Evolutionary conservation across 2,797 vertebrate species (phyloP), one percentile per base, ranked within the genome.

Genomic region (Cryptoprocta ferox): DNA sequence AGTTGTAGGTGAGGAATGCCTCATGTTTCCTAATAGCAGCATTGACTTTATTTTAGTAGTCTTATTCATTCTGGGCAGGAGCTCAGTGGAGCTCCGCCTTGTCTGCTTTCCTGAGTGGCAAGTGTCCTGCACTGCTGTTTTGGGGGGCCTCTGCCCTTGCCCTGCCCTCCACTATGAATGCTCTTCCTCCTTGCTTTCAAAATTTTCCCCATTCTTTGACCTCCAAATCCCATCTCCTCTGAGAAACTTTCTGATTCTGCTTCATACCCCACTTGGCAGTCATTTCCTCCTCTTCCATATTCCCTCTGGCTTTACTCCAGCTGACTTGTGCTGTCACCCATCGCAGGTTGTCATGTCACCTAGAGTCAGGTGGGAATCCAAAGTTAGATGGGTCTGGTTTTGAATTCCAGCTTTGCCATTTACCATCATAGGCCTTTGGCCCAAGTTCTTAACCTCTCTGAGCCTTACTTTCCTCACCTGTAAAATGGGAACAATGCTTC

Each of bases 281-380:
- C 63, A 4, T 18, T 92, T 92, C 48, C 18, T 50, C 56, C 5
- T 24, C 19, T 68, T 39, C n/a, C 5, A 0, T 0, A 0, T 16
- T 21, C 30, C 48, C 26, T 92, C 2, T 6, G 39, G 18, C 48
- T 14, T 14, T 32, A 28, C 63, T 32, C 13, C 26, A 15, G 37
- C 78, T 32, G 35, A 30, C 48, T 61, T 9, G 11, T 32, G 39
- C 39, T 18, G 3, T 18, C 63, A 18, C 68, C 50, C 10, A 4
- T 18, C 53, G 2, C 11, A 5, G 3, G 13, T 8, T 48, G 53
- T 84, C 89, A 26, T 6, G 26, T 76, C 45, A 66, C 65, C 79
- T 26, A n/a, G 88, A n/a, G 79, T 39, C 42, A 65, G 19, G 15
- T 30, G 70, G 83, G 59, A 30, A 21, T 59, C 66, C 63, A 16